Evolutionary conservation across 1,140 invertebrate genomes (phyloP).

Genomic region (Ylistrum balloti): DNA sequence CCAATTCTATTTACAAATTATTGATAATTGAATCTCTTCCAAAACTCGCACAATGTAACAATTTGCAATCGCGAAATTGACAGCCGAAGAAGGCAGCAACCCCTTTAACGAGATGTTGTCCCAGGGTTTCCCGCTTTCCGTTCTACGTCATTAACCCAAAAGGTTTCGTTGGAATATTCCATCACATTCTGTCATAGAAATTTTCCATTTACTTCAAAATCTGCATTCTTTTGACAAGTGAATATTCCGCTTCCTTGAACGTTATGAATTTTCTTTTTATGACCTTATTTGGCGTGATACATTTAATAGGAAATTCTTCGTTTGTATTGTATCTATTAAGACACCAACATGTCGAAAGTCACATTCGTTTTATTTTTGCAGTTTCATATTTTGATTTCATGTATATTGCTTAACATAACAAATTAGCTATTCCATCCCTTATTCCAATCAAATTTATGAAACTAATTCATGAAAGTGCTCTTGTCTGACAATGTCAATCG

Average conservation of each 20-base stretch:
- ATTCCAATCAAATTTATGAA: not conserved
- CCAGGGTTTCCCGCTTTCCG: not conserved
- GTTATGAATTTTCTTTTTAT: not conserved
- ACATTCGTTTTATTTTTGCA: not conserved
- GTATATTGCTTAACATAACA: not conserved
- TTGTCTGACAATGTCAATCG: not conserved
- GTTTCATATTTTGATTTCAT: not conserved
- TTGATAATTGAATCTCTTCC: not conserved
- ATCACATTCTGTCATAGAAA: slow-evolving; percentile 11
- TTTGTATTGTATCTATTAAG: not conserved
- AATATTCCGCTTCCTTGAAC: not conserved
- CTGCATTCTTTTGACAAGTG: not conserved
- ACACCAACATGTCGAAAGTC: not conserved
- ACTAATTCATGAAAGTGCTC: not conserved
- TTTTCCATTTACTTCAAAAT: not conserved
- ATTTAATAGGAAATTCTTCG: not conserved
- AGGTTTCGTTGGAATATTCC: slow-evolving; percentile 17
- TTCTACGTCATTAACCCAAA: not conserved
- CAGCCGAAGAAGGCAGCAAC: not conserved
- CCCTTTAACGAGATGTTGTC: not conserved
- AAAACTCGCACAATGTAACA: not conserved
- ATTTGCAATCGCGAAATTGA: not conserved
- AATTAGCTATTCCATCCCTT: not conserved
- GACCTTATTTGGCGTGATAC: not conserved
- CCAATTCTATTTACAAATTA: not conserved